Conservation (phyloP, 2,113 vertebrate genomes). For the Aramus guarauna region DNA sequence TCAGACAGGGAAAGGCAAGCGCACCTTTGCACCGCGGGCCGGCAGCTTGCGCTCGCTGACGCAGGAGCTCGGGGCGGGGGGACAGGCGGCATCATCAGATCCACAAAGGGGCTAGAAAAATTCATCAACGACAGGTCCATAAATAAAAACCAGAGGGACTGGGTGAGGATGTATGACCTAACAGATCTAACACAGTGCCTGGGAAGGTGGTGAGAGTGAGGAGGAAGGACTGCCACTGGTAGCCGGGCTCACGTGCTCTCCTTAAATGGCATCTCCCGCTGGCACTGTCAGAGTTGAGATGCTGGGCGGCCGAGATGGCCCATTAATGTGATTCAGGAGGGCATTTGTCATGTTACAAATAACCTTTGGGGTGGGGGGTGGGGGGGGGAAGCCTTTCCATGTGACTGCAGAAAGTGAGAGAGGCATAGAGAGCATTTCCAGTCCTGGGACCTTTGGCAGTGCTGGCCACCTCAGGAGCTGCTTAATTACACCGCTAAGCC, state of each 20-base stretch:
- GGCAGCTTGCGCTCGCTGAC: background rate
- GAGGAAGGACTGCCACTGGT: background rate
- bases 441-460: background rate
- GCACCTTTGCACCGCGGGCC: no score
- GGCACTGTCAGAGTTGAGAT: background rate
- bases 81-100: background rate
- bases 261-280: background rate
- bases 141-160: background rate
- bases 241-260: background rate
- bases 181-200: background rate
- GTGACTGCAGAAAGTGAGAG: background rate
- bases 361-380: background rate
- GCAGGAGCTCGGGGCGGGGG: fast-evolving
- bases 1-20: background rate
- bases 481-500: background rate
- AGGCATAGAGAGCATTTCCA: background rate
- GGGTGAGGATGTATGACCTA: background rate
- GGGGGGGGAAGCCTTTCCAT: background rate
- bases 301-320: background rate
- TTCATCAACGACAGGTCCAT: background rate
- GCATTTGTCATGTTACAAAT: background rate
- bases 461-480: background rate
- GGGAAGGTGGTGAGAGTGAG: fast-evolving
- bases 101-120: background rate
- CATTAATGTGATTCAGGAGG: background rate